Evolutionary conservation across 2,797 vertebrate genomes (phyloP), one percentile per base, ranked within the genome.

Genomic region (Channallabes apus): DNA sequence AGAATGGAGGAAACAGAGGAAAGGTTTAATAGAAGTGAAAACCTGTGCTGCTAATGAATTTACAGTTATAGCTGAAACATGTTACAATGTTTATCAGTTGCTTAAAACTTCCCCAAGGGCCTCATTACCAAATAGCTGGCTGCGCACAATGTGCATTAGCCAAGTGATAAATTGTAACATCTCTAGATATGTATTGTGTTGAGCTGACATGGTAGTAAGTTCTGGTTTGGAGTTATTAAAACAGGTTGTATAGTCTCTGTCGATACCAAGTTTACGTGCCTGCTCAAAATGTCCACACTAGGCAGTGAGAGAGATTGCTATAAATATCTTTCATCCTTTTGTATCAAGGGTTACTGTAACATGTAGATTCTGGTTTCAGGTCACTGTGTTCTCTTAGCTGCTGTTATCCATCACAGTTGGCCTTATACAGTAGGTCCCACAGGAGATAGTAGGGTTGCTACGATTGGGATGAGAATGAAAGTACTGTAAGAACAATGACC

Each of bases 341-440:
- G 29, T 59, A 15, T 77, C 54, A 35, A 77, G 54, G 54, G 54
- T 77, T 77, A 77, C 75, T 32, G 9, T 78, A 56, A 35, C 75
- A 78, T 61, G 75, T 32, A 78, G 75, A 32, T 38, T 11, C 56
- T 35, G 56, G 75, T 78, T 78, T 12, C 56, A 78, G 75, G 56
- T 61, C 75, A 59, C 18, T 35, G 29, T 32, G 35, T 78, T 59
- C 56, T 59, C 29, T 59, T 20, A 59, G 27, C 18, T 59, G 56
- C 54, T 61, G 75, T 78, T 56, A 78, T 78, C 56, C 75, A 78
- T 78, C 56, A 78, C 29, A 22, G 75, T 11, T 58, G 27, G 54
- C 8, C 18, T 59, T 58, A 77, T 77, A 54, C 51, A 54, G 51
- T 14, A 24, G 75, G 54, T 59, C 29, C 56, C 29, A 29, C 20